Base-by-base conservation (phyloP, 2,113 vertebrate species). In the Thalassarche chlororhynchos region DNA sequence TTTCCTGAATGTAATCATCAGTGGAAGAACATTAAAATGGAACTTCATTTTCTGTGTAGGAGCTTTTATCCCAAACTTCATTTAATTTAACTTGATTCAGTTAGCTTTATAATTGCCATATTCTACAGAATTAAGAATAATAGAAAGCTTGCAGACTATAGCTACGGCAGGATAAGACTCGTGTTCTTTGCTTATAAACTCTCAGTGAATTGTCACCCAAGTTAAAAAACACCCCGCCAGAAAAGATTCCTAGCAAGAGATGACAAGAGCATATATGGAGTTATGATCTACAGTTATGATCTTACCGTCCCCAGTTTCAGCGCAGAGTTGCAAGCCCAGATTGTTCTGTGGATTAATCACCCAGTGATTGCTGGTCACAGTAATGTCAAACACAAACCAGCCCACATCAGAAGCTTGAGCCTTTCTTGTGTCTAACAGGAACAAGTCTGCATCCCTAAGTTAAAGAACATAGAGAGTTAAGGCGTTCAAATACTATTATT, bases 311-410 rank as follows among this genome's bases (percentile, higher is more conserved):
- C 86, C 97, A 4, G 99, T 99, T 97, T 99, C 99, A 93, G 98
- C 99, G 70, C 99, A 99, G 92, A 99, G 99, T 76, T 99, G 99
- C 92, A 99, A 98, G 44, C 99, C 99, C 97, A 99, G 97, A 98
- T 99, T 99, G 98, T 99, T 99, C 98, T 99, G 99, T 10, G 99
- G 99, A 95, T 99, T 99, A 95, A 99, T 99, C 95, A 99, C 99
- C 99, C 99, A 99, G 80, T 99, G 99, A 96, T 99, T 99, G 97
- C 99, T 99, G 95, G 99, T 99, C 92, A 98, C 99, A 25, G 99
- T 99, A 96, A 99, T 99, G 97, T 99, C 99, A 92, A 99, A 99
- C 76, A 99, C 99, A 84, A 99, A 98, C 99, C 99, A 99, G 65
- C 99, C 99, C 79, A 99, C 99, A 66, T 99, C 99, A n/a, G 98